phyloP scores from a whole-genome alignment of 1,140 invertebrate species.

The Neodiprion pinetum region DNA sequence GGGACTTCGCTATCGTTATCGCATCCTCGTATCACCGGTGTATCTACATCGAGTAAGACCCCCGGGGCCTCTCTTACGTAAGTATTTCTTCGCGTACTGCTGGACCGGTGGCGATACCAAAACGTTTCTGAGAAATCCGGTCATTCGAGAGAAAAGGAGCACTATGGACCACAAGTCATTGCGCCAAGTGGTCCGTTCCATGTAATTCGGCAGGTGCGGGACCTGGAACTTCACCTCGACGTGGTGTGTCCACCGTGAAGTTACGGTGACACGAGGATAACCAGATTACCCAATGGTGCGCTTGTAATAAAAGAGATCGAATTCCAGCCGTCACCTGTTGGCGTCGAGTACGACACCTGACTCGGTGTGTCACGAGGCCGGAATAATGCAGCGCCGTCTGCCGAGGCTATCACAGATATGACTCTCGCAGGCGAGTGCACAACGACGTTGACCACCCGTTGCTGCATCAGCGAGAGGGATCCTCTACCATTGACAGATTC shows the following conservation, averaged over 20 bases:
- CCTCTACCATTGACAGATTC: not conserved
- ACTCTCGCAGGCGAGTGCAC: not conserved
- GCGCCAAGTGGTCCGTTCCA: not conserved
- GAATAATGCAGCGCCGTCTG: constrained; percentile 1
- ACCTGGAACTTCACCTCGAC: not conserved
- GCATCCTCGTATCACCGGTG: not conserved
- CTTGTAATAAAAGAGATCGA: not conserved
- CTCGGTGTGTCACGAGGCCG: not conserved
- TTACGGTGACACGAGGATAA: not conserved
- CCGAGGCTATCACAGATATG: not conserved
- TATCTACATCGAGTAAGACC: not conserved
- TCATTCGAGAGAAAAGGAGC: too few relatives aligned
- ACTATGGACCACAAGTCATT: not conserved
- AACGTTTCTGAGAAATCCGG: too few relatives aligned
- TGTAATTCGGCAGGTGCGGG: not conserved
- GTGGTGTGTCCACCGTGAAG: not conserved
- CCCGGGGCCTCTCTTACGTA: not conserved
- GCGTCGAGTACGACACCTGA: not conserved
- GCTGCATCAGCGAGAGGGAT: not conserved
- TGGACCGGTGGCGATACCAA: too few relatives aligned
- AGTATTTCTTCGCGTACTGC: not conserved
- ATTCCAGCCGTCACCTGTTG: not conserved
- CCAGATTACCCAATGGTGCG: not conserved
- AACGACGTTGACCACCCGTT: not conserved
- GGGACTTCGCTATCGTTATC: not conserved